Evolutionary conservation across 2,113 vertebrate genomes (phyloP), one percentile per base, ranked within the genome.

Genomic region (Misgurnus anguillicaudatus): DNA sequence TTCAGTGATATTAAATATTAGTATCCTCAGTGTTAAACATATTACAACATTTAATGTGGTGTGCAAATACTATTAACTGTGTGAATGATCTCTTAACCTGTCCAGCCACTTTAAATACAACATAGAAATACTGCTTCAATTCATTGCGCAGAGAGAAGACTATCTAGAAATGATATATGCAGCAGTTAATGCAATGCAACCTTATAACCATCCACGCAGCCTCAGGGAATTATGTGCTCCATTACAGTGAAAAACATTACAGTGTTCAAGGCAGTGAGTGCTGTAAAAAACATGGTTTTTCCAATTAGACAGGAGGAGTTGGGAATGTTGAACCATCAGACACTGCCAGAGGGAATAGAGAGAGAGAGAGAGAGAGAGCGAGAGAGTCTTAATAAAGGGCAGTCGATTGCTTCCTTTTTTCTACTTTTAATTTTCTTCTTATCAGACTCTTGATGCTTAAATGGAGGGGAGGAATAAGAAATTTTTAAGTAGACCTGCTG

Each of bases 341-440:
- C 78, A 75, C 16, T 53, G 79, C 75, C 79, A 70, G 75, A 36
- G 78, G 83, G 48, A 8, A 75, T 6, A 65, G n/a, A 11, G 53
- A 64, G 67, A 38, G 60, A 31, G 63, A 24, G 24, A 24, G 24
- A 24, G 24, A 24, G 13, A 75, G 4, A 65, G n/a, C 8, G 53
- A 64, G 67, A 38, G 60, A 31, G 68, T 78, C 71, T 39, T 80
- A 81, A 84, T 75, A 81, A 81, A 78, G 73, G 38, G 9, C 47
- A 63, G 78, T 19, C 42, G 16, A 70, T 64, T 39, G 48, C 31
- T 67, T 51, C 61, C 10, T 3, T 74, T 67, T 51, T 58, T 67
- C 21, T 57, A 36, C 21, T 71, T 58, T 51, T 60, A 38, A 66
- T 73, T 80, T 80, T 66, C 78, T 11, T 51, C 64, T 82, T 71